Conservation (phyloP, 2,797 vertebrate species). For the Premnoplex brunnescens region DNA sequence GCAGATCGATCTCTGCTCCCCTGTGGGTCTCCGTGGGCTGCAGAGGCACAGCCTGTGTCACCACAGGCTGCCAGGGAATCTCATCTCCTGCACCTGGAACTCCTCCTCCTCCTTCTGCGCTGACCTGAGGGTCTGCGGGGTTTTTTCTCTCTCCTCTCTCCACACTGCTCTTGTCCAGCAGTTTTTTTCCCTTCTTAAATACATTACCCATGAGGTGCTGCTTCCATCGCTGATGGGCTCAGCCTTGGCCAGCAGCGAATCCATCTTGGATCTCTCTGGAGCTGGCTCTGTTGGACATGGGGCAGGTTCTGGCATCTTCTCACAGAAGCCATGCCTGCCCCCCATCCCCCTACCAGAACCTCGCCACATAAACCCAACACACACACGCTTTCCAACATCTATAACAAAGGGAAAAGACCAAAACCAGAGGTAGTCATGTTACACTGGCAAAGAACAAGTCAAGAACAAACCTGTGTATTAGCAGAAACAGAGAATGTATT, state of each 20-base stretch:
- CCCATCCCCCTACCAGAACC: background rate
- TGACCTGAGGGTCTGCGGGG: background rate
- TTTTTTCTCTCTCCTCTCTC: background rate
- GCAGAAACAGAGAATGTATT: background rate
- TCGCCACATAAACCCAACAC: background rate
- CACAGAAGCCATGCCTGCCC: background rate
- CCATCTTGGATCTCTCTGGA: background rate
- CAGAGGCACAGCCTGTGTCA: background rate
- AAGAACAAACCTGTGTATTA: background rate
- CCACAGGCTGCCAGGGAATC: background rate
- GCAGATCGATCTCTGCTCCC: background rate
- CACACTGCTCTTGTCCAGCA: background rate
- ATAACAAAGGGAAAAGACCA: background rate
- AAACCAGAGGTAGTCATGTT: background rate
- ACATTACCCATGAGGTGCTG: rapidly evolving
- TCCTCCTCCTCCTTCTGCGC: background rate
- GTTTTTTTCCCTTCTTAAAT: background rate
- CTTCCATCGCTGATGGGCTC: rapidly evolving
- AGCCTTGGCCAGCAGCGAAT: background rate
- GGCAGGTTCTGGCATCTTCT: background rate
- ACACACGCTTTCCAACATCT: background rate
- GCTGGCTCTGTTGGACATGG: background rate
- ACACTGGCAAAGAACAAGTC: background rate
- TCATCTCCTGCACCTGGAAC: background rate
- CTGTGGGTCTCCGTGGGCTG: background rate